Conservation (phyloP, 2,113 vertebrate species). For the Anser brachyrhynchus region DNA sequence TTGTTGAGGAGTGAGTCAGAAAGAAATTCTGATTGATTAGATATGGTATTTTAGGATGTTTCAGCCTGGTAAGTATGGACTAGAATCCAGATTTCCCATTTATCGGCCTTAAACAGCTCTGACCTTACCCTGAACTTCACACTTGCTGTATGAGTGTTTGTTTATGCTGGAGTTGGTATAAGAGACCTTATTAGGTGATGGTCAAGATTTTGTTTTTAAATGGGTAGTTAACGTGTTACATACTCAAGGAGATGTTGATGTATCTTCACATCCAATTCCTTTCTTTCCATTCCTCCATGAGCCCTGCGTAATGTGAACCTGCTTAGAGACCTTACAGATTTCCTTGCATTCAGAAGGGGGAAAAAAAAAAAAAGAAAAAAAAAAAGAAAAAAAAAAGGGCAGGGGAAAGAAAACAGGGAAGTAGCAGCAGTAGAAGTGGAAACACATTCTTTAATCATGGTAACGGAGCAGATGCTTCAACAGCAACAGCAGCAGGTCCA, state of each 20-base stretch:
- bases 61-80: slow-evolving; percentile 43
- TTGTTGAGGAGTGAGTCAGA: slow-evolving; percentile 70
- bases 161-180: slow-evolving; percentile 69
- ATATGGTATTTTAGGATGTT: slow-evolving; percentile 69
- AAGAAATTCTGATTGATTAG: slow-evolving; percentile 77
- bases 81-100: slow-evolving; percentile 74
- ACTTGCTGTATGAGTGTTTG: slow-evolving; percentile 51
- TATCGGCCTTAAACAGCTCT: slow-evolving; percentile 50
- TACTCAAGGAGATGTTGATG: slow-evolving; percentile 13
- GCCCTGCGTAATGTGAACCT: background rate
- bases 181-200: slow-evolving; percentile 66
- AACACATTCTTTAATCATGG: slow-evolving; percentile 51
- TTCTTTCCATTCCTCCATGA: background rate
- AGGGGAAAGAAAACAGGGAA: background rate
- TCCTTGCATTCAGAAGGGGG: background rate
- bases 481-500: slow-evolving; percentile 63
- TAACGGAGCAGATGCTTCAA: slow-evolving; percentile 69
- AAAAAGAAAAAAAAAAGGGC: background rate
- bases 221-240: slow-evolving; percentile 65
- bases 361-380: background rate
- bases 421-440: slow-evolving; percentile 20
- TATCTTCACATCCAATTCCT: background rate
- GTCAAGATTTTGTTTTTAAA: slow-evolving; percentile 77
- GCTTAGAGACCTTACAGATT: slow-evolving; percentile 31
- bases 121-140: slow-evolving; percentile 48